Evolutionary conservation across 2,888 invertebrate species (phyloP), one percentile per base, ranked within the genome.

Genomic region (Cephus pulcher): DNA sequence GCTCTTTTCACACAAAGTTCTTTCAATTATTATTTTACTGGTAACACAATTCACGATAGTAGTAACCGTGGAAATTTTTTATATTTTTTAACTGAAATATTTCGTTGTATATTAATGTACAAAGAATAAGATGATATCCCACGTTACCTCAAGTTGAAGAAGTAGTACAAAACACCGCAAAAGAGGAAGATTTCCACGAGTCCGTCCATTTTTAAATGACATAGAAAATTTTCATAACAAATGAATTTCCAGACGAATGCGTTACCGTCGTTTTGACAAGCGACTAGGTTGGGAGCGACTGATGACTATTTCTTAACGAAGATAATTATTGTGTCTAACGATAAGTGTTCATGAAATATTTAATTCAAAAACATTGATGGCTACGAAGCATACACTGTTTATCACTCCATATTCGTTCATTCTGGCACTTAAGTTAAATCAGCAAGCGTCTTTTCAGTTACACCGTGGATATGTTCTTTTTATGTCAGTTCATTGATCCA

Each of bases 161-260:
- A 93, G 93, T 94, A 94, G 91, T 94, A 94, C 83, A 94, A 91
- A 40, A 94, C 92, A 79, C 93, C 94, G 83, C 93, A 93, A 91
- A 94, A 93, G 90, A 94, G 93, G 88, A 94, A 93, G 84, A 94
- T 91, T 89, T 94, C 94, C 73, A 94, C 93, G 79, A 94, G 93
- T 11, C 94, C 94, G 88, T 93, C 93, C 91, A 94, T 94, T 74
- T 76, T 84, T 15, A 71, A 23, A 12, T 71, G 71, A 71, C 32
- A 33, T 12, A 71, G 9, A 1, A 2, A 12, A 71, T 32, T 71
- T 71, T 71, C 71, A 71, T 71, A 71, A 71, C 71, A 71, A 33
- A 37, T n/a, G 56, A 56, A 56, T 56, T 56, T 23, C 9, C 56
- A 56, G 56, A 9, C 23, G 56, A 23, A 23, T 23, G 23, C 56